Evolutionary conservation across 2,797 vertebrate genomes (phyloP), one percentile per base, ranked within the genome.

Genomic region (Acanthurus lineatus): DNA sequence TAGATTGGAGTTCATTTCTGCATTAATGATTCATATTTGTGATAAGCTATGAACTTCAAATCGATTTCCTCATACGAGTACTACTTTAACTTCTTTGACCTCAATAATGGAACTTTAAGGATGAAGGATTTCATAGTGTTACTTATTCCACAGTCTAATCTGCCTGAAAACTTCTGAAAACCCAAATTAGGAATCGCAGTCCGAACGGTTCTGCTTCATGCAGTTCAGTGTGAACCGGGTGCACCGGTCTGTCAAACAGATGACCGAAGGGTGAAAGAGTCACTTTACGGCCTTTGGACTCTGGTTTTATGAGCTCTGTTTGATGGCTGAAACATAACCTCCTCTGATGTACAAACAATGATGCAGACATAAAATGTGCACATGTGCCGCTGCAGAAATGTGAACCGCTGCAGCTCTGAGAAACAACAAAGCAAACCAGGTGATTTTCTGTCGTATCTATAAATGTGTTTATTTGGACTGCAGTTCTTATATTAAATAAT

Each of bases 1-100:
- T 35, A 64, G 66, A 58, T 53, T 64, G 49, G 20, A 56, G 17
- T 44, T 77, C 22, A 44, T 77, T 75, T 64, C 28, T 19, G 16
- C 64, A 52, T 76, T 70, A 70, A 82, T 68, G 70, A 76, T 81
- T 85, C 51, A 57, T 62, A 73, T 67, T 57, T 35, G 12, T 71
- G 68, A 86, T 76, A 47, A 49, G 45, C 22, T 16, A 5, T 62
- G 12, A 14, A 28, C n/a, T 57, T 76, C 45, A 62, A 71, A 82
- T 81, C 1, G 1, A 48, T 76, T 73, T 63, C 0, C 56, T 38
- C 0, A n/a, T 40, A 28, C 54, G 65, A 74, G 57, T 42, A 1
- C 42, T 44, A n/a, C 40, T 64, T 70, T n/a, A 65, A 64, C 69
- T 52, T 51, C 14, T 47, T 1, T 57, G 69, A 79, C 62, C 62